Base-by-base conservation (phyloP, 2,113 vertebrate genomes). In the Dipodomys spectabilis region DNA sequence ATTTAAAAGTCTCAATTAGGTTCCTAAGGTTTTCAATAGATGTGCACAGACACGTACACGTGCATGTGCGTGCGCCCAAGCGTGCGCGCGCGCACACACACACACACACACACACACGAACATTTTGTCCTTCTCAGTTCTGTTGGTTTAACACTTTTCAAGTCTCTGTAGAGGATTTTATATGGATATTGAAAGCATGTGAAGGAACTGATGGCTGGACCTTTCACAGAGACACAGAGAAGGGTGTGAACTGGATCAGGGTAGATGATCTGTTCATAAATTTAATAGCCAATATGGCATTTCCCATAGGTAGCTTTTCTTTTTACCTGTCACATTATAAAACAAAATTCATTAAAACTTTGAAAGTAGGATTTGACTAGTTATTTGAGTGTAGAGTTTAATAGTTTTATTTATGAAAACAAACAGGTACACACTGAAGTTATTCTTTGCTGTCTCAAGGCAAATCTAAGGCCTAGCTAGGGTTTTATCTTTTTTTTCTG, bases 321-420 rank as follows among this genome's bases (percentile, higher is more conserved):
- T 49, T 74, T 44, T 86, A 74, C 80, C 57, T 5, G 6, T 25
- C 35, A 88, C 18, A 65, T 85, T 65, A 90, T 67, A 65, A 92
- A 92, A 95, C 20, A 44, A 93, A 77, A 49, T 84, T 74, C 18
- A 69, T 72, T 19, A 87, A 79, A 68, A 86, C 0, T 75, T 82
- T 39, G 45, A 90, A 87, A 39, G 4, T 49, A 88, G 60, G 79
- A 84, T 80, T 74, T 49, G 30, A 12, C 11, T 60, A 88, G 32
- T 81, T 79, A 57, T 30, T 30, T 88, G 13, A 7, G 8, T 64
- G 8, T 73, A 0, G 39, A 22, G 12, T 6, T 82, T 28, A 84
- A 65, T 28, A 13, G 2, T 15, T 35, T 30, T 93, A 88, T 49
- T 73, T 83, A 83, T 72, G 68, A 19, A 95, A 92, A 67, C 60